Percentiles rank a stretch among this genome's conserved stretches.
Conservation (phyloP, 2,113 vertebrate genomes). For the Chamaetylas fuelleborni region DNA sequence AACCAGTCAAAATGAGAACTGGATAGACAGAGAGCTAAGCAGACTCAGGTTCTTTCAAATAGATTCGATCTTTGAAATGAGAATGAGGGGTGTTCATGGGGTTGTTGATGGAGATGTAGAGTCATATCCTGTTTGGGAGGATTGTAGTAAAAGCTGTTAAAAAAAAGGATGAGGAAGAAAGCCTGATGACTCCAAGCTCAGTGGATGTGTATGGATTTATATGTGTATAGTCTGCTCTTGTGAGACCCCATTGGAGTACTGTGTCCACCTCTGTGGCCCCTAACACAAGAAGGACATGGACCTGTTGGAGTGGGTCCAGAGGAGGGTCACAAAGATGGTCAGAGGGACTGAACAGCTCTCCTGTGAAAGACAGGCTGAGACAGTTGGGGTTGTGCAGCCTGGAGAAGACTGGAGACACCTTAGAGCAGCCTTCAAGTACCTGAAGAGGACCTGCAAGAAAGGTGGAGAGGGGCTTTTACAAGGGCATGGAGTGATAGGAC, state of each 20-base stretch:
- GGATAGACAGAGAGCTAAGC: neutral
- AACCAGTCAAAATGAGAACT: neutral
- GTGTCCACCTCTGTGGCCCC: neutral
- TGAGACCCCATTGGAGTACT: neutral
- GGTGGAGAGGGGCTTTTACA: neutral
- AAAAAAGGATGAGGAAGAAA: neutral
- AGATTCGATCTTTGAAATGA: neutral
- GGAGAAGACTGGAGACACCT: neutral
- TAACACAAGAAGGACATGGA: rapidly evolving
- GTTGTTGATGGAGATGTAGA: neutral
- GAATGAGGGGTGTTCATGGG: neutral
- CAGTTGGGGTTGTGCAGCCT: neutral
- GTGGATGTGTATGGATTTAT: neutral
- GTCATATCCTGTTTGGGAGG: neutral
- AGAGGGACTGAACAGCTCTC: neutral
- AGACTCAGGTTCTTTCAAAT: neutral
- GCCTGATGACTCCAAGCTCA: neutral
- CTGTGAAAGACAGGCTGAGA: neutral
- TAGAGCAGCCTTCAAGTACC: neutral
- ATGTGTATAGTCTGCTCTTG: neutral
- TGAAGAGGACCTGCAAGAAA: neutral
- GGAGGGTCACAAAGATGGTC: neutral
- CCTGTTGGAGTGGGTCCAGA: neutral
- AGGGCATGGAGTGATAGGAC: neutral
- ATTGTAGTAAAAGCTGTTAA: neutral